Evolutionary conservation across 2,113 vertebrate species (phyloP).

Genomic region (Cyanistes caeruleus): DNA sequence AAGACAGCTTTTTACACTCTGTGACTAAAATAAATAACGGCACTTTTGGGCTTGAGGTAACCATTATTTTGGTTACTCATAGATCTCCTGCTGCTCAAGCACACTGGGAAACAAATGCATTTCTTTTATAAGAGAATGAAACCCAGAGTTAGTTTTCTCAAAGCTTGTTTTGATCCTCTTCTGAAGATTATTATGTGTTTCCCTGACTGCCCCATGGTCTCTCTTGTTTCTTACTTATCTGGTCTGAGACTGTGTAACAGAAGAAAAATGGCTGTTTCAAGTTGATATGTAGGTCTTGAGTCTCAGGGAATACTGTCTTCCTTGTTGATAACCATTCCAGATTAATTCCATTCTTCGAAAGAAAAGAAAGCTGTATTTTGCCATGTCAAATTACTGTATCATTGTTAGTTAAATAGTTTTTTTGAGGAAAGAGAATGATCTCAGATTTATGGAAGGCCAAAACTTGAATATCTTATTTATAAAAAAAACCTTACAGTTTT

Average conservation of each 20-base stretch:
- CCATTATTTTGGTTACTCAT: constrained; percentile 4
- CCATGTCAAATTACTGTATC: neutral
- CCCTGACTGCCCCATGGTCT: neutral
- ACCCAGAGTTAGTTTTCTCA: neutral
- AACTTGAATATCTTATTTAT: neutral
- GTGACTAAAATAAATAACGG: constrained; percentile 26
- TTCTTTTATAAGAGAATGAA: constrained; percentile 52
- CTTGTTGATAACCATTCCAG: neutral
- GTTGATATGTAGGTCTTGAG: neutral
- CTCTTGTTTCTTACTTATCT: neutral
- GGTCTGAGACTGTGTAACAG: neutral
- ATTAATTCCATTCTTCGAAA: neutral
- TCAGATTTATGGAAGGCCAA: neutral
- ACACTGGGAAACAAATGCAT: constrained; percentile 37
- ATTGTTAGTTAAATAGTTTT: neutral
- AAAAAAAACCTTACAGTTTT: neutral
- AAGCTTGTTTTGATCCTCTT: constrained; percentile 34
- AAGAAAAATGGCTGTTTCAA: neutral
- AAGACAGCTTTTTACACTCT: neutral
- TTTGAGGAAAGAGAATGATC: neutral
- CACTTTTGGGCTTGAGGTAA: neutral
- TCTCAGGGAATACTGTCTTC: neutral
- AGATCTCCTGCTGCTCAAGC: constrained; percentile 25
- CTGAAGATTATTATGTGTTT: constrained; percentile 30
- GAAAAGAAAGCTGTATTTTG: neutral